These are phyloP conservation scores for Montipora capricornis DNA, from an alignment of 64 coral and sea anemone genomes.

Conservation along the genomic window DNA sequence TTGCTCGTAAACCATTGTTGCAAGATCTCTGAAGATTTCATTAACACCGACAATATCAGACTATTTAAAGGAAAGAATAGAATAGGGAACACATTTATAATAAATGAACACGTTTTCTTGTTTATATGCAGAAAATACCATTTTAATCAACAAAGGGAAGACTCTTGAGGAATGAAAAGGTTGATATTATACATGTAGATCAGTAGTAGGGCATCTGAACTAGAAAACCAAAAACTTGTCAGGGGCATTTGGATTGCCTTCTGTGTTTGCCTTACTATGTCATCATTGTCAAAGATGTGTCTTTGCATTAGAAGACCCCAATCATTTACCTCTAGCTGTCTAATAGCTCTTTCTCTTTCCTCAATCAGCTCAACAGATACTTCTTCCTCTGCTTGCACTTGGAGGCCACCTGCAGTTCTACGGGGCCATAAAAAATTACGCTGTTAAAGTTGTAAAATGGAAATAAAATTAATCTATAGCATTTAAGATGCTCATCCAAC, in stretches of 20 bases:
- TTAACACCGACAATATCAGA: constrained; percentile 98
- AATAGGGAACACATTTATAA: not conserved
- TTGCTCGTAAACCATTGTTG: constrained; percentile 96
- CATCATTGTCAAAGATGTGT: not conserved
- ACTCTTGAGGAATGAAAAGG: too few species aligned
- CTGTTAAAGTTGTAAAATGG: not conserved
- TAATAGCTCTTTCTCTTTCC: constrained; percentile 95
- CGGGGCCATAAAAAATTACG: not conserved
- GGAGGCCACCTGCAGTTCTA: constrained; percentile 71
- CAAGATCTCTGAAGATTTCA: constrained; percentile 98
- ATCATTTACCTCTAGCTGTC: constrained; percentile 91
- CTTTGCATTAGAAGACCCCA: too few species aligned
- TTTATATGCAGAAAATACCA: not conserved
- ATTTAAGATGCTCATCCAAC: too few species aligned
- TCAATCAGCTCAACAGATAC: constrained; percentile 86
- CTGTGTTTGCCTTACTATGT: too few species aligned
- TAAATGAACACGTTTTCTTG: not conserved
- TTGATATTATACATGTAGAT: too few species aligned
- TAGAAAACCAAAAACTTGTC: too few species aligned
- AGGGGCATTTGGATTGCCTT: too few species aligned
- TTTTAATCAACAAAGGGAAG: too few species aligned
- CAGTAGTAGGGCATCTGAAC: too few species aligned
- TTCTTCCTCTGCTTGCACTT: constrained; percentile 93
- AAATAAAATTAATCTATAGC: too few species aligned
- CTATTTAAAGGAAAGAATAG: not conserved